Base-by-base conservation (phyloP, 2,888 invertebrate genomes). In the Thysanoteuthis rhombus region DNA sequence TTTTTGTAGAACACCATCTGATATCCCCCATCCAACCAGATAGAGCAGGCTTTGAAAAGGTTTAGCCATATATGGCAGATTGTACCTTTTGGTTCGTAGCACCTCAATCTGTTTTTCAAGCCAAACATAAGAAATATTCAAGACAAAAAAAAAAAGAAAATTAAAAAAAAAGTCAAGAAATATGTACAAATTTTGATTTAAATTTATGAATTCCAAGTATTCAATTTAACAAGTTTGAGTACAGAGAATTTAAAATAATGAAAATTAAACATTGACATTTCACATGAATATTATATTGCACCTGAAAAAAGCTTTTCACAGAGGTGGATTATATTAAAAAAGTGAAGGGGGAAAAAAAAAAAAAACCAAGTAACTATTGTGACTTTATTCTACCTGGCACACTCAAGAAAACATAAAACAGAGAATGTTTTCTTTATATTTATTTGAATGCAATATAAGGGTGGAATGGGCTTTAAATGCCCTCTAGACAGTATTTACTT, bases 371-470 rank as follows among this genome's bases (percentile, higher is more conserved):
- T 25, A 58, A 58, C 25, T 58, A 28, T 25, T 58, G 25, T 25
- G 1, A 58, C 28, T 42, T 42, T 42, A 42, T 89, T 89, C 89
- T 36, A 89, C n/a, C 36, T 32, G n/a, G 39, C 38, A 90, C 22
- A 90, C 25, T 90, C 38, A 90, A 90, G 42, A 90, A 90, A 90
- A 38, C 3, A 40, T 40, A 38, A 90, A 40, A 90, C 90, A 28
- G 22, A 4, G 28, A n/a, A n/a, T 32, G 42, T 90, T 40, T 90
- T 90, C 28, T 90, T 39, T 39, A 38, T 39, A 90, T 90, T 90
- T 90, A 90, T 90, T 90, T 90, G 90, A 90, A 90, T 39, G 42
- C 90, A 90, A 42, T 90, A 90, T 25, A 22, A 90, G 90, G 25
- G 90, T 40, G 39, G 39, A 42, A 39, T 90, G 90, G 90, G 90